These are phyloP conservation scores for Pteromalus puparum DNA, from an alignment of 1,140 invertebrate species.

Conservation along the genomic window DNA sequence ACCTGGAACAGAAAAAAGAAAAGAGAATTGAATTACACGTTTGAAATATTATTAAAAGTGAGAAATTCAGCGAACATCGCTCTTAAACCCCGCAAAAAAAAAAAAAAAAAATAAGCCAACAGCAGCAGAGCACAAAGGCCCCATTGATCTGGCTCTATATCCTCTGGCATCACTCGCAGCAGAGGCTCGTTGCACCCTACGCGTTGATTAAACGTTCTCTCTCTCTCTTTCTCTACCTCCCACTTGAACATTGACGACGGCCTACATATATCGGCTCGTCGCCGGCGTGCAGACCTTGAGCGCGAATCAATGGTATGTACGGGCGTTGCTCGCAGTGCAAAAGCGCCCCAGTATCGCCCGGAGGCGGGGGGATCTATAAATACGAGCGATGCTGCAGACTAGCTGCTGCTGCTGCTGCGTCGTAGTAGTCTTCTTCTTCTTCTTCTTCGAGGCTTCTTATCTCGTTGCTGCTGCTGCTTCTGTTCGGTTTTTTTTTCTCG, in stretches of 20 bases:
- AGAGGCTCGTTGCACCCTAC: slow-evolving; percentile 20
- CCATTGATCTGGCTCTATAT: neutral
- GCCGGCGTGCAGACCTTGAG: slow-evolving; percentile 30
- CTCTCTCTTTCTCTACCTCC: neutral
- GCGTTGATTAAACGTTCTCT: neutral
- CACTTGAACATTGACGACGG: neutral
- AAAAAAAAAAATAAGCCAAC: neutral
- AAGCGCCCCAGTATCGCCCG: slow-evolving; percentile 14
- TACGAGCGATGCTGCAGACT: slow-evolving; percentile 11
- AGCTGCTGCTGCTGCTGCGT: neutral
- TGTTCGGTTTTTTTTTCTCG: neutral
- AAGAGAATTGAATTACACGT: neutral
- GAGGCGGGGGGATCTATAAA: slow-evolving; percentile 35
- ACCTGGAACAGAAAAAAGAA: slow-evolving; percentile 50
- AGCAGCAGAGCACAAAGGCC: neutral
- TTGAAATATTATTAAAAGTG: too few relatives aligned
- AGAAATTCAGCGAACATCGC: neutral
- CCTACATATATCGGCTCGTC: slow-evolving; percentile 30
- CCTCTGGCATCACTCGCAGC: neutral
- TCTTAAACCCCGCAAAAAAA: neutral
- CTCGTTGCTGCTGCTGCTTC: neutral
- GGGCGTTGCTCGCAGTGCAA: slow-evolving; percentile 10
- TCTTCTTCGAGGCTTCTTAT: slow-evolving; percentile 30
- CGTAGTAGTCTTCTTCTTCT: neutral
- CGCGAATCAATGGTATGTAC: slow-evolving; percentile 44